These are phyloP conservation scores for Slavum lentiscoides DNA, from an alignment of 2,888 invertebrate genomes.

Conservation along the genomic window DNA sequence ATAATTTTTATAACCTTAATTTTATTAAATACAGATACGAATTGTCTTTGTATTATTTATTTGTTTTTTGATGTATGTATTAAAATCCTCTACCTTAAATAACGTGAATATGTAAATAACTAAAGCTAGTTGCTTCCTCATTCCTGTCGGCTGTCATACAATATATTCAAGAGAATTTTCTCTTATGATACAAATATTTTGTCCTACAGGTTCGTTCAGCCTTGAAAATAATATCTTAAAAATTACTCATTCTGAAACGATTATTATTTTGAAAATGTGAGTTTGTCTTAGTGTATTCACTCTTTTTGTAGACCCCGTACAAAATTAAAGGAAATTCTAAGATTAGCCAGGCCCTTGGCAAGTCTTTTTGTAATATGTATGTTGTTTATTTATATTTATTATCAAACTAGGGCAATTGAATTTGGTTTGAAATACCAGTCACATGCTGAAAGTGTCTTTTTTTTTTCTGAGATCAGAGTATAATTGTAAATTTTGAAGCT, in stretches of 20 bases:
- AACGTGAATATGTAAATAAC: not conserved
- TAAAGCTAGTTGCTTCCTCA: not conserved
- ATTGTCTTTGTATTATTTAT: not conserved
- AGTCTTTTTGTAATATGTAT: too few species aligned
- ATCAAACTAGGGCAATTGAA: too few species aligned
- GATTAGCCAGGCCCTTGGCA: too few species aligned
- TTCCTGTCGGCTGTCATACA: not conserved
- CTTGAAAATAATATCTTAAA: not conserved
- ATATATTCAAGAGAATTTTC: not conserved
- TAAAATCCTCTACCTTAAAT: not conserved
- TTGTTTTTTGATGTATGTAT: not conserved
- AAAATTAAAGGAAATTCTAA: too few species aligned
- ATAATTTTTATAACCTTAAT: not conserved
- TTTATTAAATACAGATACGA: constrained; percentile 6
- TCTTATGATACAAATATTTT: not conserved
- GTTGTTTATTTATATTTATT: too few species aligned
- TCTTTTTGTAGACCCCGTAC: too few species aligned
- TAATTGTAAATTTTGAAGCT: too few species aligned
- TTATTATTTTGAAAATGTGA: too few species aligned
- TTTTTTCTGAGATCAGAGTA: too few species aligned
- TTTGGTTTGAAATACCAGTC: too few species aligned
- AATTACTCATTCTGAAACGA: not conserved
- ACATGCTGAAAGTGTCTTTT: too few species aligned
- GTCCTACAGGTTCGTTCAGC: not conserved
- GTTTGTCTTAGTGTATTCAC: too few species aligned